A percentile compares a stretch with the other conserved stretches of the same genome.
Conservation (phyloP, 1,140 invertebrate genomes). For the Bilobella aurantiaca region DNA sequence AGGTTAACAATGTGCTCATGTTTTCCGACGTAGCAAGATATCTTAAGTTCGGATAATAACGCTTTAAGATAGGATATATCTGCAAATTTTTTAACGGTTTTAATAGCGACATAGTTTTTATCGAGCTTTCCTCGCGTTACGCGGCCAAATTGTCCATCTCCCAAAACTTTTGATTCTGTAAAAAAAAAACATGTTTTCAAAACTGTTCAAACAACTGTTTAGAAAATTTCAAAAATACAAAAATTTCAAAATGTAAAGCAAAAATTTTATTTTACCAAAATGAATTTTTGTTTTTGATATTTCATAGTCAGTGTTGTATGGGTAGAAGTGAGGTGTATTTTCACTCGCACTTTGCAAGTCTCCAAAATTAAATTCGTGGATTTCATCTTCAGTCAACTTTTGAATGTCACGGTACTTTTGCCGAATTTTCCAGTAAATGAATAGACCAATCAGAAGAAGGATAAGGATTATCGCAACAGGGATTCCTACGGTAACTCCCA, state of each 20-base stretch:
- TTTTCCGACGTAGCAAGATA: constrained; percentile 1
- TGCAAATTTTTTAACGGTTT: constrained; percentile 7
- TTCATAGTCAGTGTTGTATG: constrained; percentile 11
- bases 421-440: not conserved
- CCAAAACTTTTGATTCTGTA: constrained; percentile 3
- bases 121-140: not conserved
- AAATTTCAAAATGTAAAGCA: not conserved
- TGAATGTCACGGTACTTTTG: not conserved
- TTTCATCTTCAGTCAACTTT: constrained; percentile 5
- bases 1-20: constrained; percentile 10
- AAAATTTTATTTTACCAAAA: constrained; percentile 3
- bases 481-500: not conserved
- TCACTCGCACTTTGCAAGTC: not conserved
- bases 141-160: constrained; percentile 7
- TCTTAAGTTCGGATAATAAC: constrained; percentile 5
- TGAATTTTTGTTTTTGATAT: not conserved
- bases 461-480: not conserved
- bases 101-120: not conserved
- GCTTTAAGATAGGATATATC: constrained; percentile 7
- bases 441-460: not conserved
- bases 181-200: not conserved
- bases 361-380: not conserved
- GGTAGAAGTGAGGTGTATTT: not conserved
- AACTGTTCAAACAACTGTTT: not conserved
- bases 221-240: not conserved